Conservation (phyloP, 2,888 invertebrate genomes). For the Apeira syringaria region DNA sequence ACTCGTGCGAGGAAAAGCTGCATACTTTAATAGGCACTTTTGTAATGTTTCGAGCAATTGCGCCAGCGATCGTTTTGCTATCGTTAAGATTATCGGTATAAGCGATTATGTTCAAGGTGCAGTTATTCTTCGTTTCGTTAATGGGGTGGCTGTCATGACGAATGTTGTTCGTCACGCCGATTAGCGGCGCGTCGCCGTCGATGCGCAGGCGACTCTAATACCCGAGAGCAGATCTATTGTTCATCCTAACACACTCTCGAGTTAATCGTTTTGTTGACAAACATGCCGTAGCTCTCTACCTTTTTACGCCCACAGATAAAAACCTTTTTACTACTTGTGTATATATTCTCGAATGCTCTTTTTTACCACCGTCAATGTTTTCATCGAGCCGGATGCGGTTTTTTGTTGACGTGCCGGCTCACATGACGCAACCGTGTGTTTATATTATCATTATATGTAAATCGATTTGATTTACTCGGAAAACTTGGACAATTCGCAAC, state of each 20-base stretch:
- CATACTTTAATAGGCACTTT: constrained; percentile 71
- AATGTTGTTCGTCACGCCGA: constrained; percentile 45
- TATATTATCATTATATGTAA: constrained; percentile 54
- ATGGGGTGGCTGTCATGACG: constrained; percentile 43
- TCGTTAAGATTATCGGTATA: constrained; percentile 47
- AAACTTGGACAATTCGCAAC: constrained; percentile 25
- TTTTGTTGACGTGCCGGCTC: constrained; percentile 52
- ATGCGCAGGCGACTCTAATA: constrained; percentile 51
- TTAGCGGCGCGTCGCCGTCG: constrained; percentile 40
- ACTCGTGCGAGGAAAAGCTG: constrained; percentile 74
- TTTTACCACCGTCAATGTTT: constrained; percentile 53
- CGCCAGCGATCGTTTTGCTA: constrained; percentile 48
- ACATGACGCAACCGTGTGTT: constrained; percentile 64
- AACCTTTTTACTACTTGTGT: constrained; percentile 12
- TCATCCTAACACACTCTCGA: constrained; percentile 45
- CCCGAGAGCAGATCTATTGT: constrained; percentile 61
- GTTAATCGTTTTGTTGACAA: constrained; percentile 51
- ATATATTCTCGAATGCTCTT: constrained; percentile 37
- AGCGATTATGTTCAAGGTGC: constrained; percentile 53
- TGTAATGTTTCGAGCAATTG: constrained; percentile 59
- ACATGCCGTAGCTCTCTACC: constrained; percentile 42
- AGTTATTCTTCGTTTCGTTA: constrained; percentile 37
- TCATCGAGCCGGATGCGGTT: constrained; percentile 69
- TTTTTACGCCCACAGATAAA: constrained; percentile 13
- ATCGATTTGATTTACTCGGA: constrained; percentile 41